Percentiles rank a stretch among this genome's conserved stretches.
phyloP scores from a whole-genome alignment of 2,888 invertebrate genomes.

The Agrotis clavis region DNA sequence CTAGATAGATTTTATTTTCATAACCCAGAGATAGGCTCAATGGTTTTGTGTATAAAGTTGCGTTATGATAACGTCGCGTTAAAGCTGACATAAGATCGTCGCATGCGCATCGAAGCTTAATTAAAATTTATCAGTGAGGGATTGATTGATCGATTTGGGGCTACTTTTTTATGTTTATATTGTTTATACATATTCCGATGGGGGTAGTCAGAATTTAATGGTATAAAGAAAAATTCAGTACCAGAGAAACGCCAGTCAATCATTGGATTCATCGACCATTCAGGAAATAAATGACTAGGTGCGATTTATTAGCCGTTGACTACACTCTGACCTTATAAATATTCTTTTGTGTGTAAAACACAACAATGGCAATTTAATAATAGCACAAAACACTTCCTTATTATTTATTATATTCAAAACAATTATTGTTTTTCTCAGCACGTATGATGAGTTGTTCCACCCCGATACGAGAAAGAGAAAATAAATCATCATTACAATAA shows the following conservation, averaged over 20 bases:
- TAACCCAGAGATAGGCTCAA: background rate
- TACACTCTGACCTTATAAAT: constrained; percentile 46
- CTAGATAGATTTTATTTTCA: constrained; percentile 27
- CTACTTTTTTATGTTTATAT: too few species aligned
- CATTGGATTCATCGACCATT: constrained; percentile 1
- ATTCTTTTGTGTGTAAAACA: constrained; percentile 50
- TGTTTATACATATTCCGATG: too few species aligned
- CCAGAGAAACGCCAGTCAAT: constrained; percentile 1
- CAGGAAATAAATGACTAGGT: constrained; percentile 32
- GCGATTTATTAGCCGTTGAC: constrained; percentile 38
- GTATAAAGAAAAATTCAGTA: too few species aligned
- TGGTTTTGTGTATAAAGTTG: constrained; percentile 4
- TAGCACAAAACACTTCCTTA: constrained; percentile 54
- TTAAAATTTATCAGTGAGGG: background rate
- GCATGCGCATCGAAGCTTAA: constrained; percentile 1
- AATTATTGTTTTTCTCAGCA: background rate
- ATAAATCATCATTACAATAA: constrained; percentile 46
- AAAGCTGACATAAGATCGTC: background rate
- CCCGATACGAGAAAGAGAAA: constrained; percentile 35
- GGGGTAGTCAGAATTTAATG: too few species aligned
- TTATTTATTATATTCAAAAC: constrained; percentile 40
- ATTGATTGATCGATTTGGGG: too few species aligned
- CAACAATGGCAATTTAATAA: constrained; percentile 52
- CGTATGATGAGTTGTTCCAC: constrained; percentile 1
- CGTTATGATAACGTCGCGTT: constrained; percentile 6